phyloP scores from a whole-genome alignment of 2,797 vertebrate species.

The Chiloscyllium punctatum region DNA sequence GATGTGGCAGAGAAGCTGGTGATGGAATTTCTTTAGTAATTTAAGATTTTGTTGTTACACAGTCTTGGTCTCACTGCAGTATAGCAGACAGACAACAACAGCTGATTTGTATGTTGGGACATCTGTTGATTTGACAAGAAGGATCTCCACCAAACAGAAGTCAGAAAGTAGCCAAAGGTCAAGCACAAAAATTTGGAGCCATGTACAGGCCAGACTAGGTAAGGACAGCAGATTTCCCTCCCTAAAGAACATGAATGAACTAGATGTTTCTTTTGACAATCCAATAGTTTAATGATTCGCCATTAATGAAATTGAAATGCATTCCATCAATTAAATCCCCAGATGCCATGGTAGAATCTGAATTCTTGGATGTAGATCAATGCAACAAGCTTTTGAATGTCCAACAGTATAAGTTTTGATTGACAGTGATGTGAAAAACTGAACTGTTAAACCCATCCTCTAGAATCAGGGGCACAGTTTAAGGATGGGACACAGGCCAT shows the following conservation, averaged over 20 bases:
- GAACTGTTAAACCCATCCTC: neutral
- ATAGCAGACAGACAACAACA: too few species aligned
- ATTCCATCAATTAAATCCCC: neutral
- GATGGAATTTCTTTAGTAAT: too few species aligned
- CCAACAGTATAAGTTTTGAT: neutral
- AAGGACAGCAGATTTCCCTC: neutral
- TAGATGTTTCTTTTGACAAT: neutral
- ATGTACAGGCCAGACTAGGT: neutral
- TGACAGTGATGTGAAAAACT: neutral
- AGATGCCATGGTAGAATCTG: neutral
- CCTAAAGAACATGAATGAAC: neutral
- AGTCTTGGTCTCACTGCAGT: too few species aligned
- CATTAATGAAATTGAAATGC: neutral
- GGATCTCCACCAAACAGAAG: too few species aligned
- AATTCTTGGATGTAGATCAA: neutral
- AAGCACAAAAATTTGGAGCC: too few species aligned
- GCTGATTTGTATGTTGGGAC: too few species aligned
- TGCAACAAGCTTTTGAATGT: neutral
- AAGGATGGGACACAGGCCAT: too few species aligned
- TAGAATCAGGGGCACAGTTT: too few species aligned
- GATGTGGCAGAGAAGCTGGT: too few species aligned
- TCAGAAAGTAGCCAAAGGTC: too few species aligned
- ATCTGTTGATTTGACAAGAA: too few species aligned
- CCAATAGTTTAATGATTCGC: neutral
- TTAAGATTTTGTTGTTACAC: too few species aligned